These are phyloP conservation scores for Lutjanus campechanus DNA, from an alignment of 2,797 vertebrate genomes.

Conservation along the genomic window DNA sequence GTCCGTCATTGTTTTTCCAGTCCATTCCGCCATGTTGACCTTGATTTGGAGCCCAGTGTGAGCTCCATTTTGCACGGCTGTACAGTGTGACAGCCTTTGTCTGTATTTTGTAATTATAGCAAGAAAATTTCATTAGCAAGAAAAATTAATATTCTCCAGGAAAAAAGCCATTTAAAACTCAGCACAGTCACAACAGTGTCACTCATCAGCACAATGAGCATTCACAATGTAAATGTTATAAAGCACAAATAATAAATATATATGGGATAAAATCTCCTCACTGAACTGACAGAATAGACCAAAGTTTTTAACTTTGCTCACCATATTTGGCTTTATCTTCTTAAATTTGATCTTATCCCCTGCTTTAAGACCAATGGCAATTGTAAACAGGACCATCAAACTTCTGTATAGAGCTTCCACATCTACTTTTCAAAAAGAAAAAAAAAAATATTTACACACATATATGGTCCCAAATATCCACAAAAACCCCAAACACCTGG, in stretches of 20 bases:
- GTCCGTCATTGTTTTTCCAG: constrained; percentile 7
- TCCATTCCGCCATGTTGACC: constrained; percentile 54
- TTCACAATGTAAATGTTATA: constrained; percentile 10
- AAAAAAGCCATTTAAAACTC: background rate
- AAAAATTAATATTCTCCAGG: too few relatives aligned
- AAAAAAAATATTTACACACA: constrained; percentile 21
- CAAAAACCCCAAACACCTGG: background rate
- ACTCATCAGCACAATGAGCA: constrained; percentile 26
- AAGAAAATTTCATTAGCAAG: background rate
- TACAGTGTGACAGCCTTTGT: constrained; percentile 6
- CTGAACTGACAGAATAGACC: constrained; percentile 14
- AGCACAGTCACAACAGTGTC: constrained; percentile 1
- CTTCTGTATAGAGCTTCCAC: constrained; percentile 8
- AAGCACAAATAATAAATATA: constrained; percentile 60
- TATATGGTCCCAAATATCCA: constrained; percentile 9
- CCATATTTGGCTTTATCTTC: background rate
- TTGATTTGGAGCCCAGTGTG: constrained; percentile 26
- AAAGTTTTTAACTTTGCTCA: background rate
- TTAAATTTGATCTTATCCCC: background rate
- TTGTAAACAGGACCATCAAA: constrained; percentile 57
- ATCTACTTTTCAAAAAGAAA: constrained; percentile 14
- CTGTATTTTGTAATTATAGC: constrained; percentile 22
- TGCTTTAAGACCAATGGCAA: constrained; percentile 10
- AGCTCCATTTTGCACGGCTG: constrained; percentile 22
- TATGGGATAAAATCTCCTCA: constrained; percentile 6